These are phyloP conservation scores for Gonatopus flavifemur DNA, from an alignment of 1,140 invertebrate species.

Conservation along the genomic window DNA sequence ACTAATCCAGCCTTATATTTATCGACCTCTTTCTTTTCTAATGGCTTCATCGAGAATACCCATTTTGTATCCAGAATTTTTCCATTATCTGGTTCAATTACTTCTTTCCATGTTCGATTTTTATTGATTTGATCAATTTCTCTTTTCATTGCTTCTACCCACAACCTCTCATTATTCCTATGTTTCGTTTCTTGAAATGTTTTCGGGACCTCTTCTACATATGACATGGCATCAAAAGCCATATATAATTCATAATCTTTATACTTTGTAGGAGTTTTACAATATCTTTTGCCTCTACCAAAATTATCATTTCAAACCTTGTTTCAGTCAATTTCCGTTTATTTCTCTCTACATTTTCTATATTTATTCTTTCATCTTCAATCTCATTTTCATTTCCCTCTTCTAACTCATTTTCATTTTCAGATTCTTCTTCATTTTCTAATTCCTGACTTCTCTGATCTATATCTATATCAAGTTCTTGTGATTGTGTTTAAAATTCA, in stretches of 20 bases:
- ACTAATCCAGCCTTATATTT: not conserved
- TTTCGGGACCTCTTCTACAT: not conserved
- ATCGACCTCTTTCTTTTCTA: not conserved
- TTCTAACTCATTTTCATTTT: not conserved
- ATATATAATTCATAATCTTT: not conserved
- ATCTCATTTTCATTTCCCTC: not conserved
- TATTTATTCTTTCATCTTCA: not conserved
- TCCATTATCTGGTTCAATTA: not conserved
- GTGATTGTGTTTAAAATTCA: no score
- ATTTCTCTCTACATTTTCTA: not conserved
- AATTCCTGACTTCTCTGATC: no score
- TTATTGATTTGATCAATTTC: not conserved
- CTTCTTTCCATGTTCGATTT: not conserved
- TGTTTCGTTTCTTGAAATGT: not conserved
- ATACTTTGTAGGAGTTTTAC: no score
- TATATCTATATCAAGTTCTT: no score
- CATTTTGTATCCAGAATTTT: not conserved
- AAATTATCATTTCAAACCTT: not conserved
- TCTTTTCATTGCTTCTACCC: not conserved
- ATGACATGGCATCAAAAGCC: not conserved
- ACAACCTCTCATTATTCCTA: not conserved
- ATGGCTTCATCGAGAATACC: not conserved
- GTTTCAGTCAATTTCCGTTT: not conserved
- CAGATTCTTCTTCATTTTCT: no score
- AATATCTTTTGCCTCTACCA: no score